These are phyloP conservation scores for Pygoscelis adeliae DNA, from an alignment of 2,113 vertebrate genomes.

Conservation along the genomic window DNA sequence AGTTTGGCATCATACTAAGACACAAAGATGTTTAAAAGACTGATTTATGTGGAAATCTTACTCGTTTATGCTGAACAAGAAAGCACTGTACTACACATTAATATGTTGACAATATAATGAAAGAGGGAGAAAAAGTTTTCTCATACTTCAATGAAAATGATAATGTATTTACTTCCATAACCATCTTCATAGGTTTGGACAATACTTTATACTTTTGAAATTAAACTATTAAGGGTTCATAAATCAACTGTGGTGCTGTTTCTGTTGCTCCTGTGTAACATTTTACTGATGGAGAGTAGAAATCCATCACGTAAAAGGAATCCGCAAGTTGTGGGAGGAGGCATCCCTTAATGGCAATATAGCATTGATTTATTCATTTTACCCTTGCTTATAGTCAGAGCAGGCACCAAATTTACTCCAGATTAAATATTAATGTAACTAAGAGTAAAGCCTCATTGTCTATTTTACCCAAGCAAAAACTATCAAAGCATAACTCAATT, in stretches of 20 bases:
- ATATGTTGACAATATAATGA: neutral
- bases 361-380: neutral
- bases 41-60: constrained; percentile 59
- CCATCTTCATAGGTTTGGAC: neutral
- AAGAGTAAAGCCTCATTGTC: neutral
- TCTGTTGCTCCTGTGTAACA: neutral
- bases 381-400: neutral
- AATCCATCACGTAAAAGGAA: neutral
- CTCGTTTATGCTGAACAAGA: constrained; percentile 46
- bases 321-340: neutral
- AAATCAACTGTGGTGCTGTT: neutral
- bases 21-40: constrained; percentile 22
- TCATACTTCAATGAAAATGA: constrained; percentile 9
- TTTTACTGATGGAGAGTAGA: neutral
- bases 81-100: neutral
- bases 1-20: constrained; percentile 47
- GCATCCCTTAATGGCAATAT: neutral
- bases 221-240: neutral
- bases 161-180: constrained; percentile 25
- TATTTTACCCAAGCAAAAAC: neutral
- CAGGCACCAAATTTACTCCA: neutral
- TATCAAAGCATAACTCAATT: neutral
- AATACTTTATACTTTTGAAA: neutral
- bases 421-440: neutral
- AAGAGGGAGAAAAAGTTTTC: neutral